These are phyloP conservation scores for Rhogogaster chlorosoma DNA, from an alignment of 2,888 invertebrate genomes.

Conservation along the genomic window DNA sequence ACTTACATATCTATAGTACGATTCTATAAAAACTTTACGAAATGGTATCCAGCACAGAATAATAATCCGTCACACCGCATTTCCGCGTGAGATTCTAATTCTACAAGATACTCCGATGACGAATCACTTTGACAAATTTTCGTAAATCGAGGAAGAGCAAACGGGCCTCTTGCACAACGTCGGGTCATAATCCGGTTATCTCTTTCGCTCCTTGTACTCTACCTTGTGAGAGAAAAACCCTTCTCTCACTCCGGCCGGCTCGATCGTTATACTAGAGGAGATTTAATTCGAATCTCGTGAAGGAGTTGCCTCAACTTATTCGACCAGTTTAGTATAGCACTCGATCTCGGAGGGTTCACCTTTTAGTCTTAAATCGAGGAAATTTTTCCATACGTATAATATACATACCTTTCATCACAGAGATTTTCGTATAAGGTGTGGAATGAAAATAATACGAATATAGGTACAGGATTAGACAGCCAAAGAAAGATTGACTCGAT, in stretches of 20 bases:
- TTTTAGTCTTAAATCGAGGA: background rate
- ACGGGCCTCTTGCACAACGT: background rate
- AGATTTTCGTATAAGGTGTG: background rate
- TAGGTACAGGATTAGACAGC: background rate
- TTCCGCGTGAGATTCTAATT: background rate
- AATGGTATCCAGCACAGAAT: background rate
- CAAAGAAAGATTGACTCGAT: background rate
- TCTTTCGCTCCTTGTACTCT: background rate
- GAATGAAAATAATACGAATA: background rate
- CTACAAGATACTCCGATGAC: background rate
- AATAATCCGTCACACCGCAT: background rate
- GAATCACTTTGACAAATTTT: background rate
- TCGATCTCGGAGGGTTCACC: too few species aligned
- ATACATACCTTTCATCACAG: background rate
- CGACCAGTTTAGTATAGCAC: background rate
- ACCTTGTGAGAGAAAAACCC: background rate
- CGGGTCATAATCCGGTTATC: conserved; percentile 6
- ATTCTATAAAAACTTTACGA: background rate
- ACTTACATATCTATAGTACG: background rate
- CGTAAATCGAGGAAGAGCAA: background rate
- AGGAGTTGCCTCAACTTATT: conserved; percentile 2
- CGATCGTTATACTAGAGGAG: background rate
- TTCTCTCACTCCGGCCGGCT: background rate
- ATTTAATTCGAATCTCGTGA: conserved; percentile 10
- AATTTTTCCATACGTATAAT: background rate